Base-by-base conservation (phyloP, 1,140 invertebrate species). In the Drosophila miranda region DNA sequence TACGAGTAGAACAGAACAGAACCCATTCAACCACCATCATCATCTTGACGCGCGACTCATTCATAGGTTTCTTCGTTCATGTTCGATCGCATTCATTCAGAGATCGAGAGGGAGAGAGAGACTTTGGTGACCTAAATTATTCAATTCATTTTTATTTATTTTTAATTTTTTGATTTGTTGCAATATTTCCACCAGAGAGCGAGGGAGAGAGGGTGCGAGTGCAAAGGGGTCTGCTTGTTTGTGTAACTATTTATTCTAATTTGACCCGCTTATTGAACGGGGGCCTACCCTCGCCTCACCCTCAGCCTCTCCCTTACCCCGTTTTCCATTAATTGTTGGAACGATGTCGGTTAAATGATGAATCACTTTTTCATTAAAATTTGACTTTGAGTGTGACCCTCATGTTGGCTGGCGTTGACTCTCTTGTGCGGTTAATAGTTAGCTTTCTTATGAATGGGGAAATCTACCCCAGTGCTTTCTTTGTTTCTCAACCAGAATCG, bases 121-220 rank as follows among this genome's bases (percentile, higher is more conserved):
- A 78, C 56, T 63, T 76, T 73, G 56, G 58, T 89, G 87, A 89
- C 87, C 87, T 77, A 87, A 89, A 89, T 89, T 89, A 89, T 89
- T 89, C 87, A 89, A 89, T 89, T 89, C 87, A 54, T 81, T 89
- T 87, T 89, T 89, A 89, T 89, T 89, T 89, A 87, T 87, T 89
- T 83, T 89, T 89, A 89, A 89, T 89, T 89, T 89, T 89, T 86
- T 89, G 87, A 89, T 89, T 89, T 89, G 75, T 87, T 86, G 70
- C 81, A 86, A 89, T 78, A 83, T 69, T 73, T 68, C 28, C 28
- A 28, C 21, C 26, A 38, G 19, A 19, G 41, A 5, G 19, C 44
- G 55, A 54, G 57, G 23, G 42, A 34, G 19, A 19, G 30, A 5
- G 14, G 46, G 51, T 50, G 58, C 59, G 19, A 51, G 55, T 54